Evolutionary conservation across 2,113 vertebrate species (phyloP).

Genomic region (Dendrocopos noguchii): DNA sequence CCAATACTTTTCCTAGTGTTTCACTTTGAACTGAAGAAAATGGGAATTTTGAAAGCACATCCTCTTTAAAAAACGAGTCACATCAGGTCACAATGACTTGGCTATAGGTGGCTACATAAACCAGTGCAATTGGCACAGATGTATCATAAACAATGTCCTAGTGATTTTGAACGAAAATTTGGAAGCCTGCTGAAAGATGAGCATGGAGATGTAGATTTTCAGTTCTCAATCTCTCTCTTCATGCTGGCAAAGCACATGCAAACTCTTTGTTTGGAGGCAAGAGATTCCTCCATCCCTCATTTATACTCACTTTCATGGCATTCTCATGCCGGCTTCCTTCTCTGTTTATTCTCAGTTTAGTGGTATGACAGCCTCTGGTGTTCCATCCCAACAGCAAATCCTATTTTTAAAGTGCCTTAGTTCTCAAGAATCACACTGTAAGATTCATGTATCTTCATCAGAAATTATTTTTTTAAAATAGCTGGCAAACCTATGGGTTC

Average conservation of each 20-base stretch:
- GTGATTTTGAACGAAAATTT: conserved; percentile 57
- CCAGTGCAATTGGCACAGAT: conserved; percentile 56
- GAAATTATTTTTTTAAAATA: conserved; percentile 11
- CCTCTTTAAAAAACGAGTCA: conserved; percentile 63
- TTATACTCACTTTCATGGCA: neutral
- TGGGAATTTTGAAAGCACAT: conserved; percentile 49
- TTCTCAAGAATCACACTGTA: conserved; percentile 25
- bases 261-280: conserved; percentile 30
- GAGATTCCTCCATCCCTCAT: neutral
- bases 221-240: conserved; percentile 9
- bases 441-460: conserved; percentile 5
- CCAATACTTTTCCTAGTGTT: conserved; percentile 46
- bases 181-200: conserved; percentile 57
- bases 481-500: neutral
- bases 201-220: conserved; percentile 15
- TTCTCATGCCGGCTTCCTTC: neutral
- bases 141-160: conserved; percentile 57
- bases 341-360: conserved; percentile 52
- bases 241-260: conserved; percentile 53
- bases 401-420: conserved; percentile 8
- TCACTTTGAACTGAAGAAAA: conserved; percentile 56
- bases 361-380: conserved; percentile 32
- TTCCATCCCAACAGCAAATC: conserved; percentile 33
- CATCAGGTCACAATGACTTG: conserved; percentile 66
- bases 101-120: conserved; percentile 48